These are phyloP conservation scores for Hemicordylus capensis DNA, from an alignment of 2,113 vertebrate species.

Conservation along the genomic window DNA sequence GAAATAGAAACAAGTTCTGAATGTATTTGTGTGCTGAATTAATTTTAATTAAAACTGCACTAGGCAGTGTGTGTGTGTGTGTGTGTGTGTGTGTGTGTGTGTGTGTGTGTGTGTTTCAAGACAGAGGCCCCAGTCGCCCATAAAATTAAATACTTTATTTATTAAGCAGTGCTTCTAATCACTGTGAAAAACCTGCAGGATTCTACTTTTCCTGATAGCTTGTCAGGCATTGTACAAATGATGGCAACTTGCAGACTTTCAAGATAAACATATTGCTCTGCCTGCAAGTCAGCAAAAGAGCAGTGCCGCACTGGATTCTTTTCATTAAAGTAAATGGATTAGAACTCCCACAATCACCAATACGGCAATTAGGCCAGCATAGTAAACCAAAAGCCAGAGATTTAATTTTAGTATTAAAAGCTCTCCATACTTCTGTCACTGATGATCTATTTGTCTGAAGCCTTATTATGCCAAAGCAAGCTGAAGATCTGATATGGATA, in stretches of 20 bases:
- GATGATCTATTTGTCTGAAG: constrained; percentile 1
- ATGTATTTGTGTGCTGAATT: neutral
- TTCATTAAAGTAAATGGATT: constrained; percentile 33
- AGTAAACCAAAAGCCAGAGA: constrained; percentile 4
- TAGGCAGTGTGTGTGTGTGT: neutral
- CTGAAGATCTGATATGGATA: neutral
- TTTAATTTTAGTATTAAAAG: constrained; percentile 33
- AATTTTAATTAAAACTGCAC: neutral
- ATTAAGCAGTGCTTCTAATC: constrained; percentile 6
- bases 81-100: neutral
- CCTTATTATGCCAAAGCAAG: neutral
- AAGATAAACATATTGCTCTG: constrained; percentile 12
- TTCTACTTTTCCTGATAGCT: constrained; percentile 23
- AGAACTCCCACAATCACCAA: constrained; percentile 26
- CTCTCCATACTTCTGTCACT: constrained; percentile 23
- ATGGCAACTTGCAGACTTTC: constrained; percentile 25
- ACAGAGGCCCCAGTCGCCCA: constrained; percentile 7
- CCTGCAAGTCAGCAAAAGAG: constrained; percentile 28
- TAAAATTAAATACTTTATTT: constrained; percentile 32
- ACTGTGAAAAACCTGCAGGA: neutral
- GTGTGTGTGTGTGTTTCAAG: constrained; percentile 5
- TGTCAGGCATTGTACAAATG: constrained; percentile 24
- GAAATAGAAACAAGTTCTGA: constrained; percentile 4
- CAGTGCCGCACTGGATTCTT: neutral
- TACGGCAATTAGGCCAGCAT: constrained; percentile 32